Evolutionary conservation across 2,888 invertebrate species (phyloP).

Genomic region (Drosophila anceps): DNA sequence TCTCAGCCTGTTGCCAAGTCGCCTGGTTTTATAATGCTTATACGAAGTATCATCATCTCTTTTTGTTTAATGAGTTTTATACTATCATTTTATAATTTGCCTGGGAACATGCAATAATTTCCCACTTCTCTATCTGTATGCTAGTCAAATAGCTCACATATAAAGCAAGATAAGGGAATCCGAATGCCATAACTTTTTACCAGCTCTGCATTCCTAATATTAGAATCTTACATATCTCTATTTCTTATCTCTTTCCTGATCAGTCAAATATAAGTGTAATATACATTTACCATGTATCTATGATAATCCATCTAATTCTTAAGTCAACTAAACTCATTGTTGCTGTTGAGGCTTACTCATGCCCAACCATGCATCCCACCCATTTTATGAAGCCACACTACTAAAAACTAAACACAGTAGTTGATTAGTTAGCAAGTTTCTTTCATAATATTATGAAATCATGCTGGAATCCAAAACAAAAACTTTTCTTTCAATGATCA

Average conservation of each 20-base stretch:
- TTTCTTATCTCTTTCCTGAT: not conserved
- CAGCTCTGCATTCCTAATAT: not conserved
- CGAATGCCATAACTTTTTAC: not conserved
- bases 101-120: conserved; percentile 33
- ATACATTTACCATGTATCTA: not conserved
- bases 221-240: no score
- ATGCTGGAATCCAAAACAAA: not conserved
- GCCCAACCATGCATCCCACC: not conserved
- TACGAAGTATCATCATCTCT: conserved; percentile 18
- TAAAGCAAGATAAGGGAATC: conserved; percentile 21
- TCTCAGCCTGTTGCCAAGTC: conserved; percentile 30
- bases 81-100: conserved; percentile 38
- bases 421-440: not conserved
- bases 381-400: not conserved
- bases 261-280: not conserved
- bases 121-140: not conserved
- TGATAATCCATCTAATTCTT: not conserved
- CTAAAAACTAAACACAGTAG: not conserved
- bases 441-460: conserved; percentile 25
- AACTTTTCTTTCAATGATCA: conserved; percentile 1
- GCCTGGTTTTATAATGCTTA: conserved; percentile 13
- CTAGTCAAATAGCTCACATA: conserved; percentile 14
- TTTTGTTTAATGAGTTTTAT: conserved; percentile 30
- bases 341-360: not conserved
- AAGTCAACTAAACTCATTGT: not conserved